Evolutionary conservation across 1,140 invertebrate genomes (phyloP), one percentile per base, ranked within the genome.

Genomic region (Drosophila bocki): DNA sequence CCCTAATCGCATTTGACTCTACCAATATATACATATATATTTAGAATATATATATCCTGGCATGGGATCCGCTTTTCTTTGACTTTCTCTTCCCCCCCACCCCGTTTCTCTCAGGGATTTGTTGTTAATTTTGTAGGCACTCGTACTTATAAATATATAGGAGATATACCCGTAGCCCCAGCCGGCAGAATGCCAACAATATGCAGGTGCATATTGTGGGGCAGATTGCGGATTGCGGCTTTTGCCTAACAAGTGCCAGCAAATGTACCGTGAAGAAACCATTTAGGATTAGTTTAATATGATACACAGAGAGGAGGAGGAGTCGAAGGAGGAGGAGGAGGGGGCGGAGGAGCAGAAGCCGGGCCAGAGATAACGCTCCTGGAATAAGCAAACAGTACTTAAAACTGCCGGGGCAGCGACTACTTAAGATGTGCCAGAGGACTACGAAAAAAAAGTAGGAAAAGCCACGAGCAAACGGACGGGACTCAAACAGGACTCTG

Each of bases 231-330:
- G 72, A 54, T 54, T 50, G 75, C 57, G 42, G 63, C 47, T 57
- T 41, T n/a, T 39, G 51, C 41, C 71, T 75, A 71, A 80, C 80
- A 82, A 82, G 76, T 83, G 84, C 84, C 61, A 61, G 85, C 84
- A 91, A 91, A 91, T 91, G 90, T 91, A 84, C 90, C 90, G 85
- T 91, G 75, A 92, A 92, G 84, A 91, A 91, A 84, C 83, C 91
- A 91, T 92, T 92, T 92, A 91, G 91, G 91, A 92, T 92, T 92
- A 92, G 87, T 92, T 91, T 92, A 92, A 92, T 92, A 91, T 91
- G 83, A 91, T 87, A 85, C 82, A 79, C 62, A 84, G 42, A 39
- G 29, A 3, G 17, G 7, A 33, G 41, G 22, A 7, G 32, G 7
- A 17, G 42, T 17, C 3, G 13, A 3, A 9, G 35, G 26, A 3